Evolutionary conservation across 2,888 invertebrate species (phyloP).

Genomic region (Sesia bembeciformis): DNA sequence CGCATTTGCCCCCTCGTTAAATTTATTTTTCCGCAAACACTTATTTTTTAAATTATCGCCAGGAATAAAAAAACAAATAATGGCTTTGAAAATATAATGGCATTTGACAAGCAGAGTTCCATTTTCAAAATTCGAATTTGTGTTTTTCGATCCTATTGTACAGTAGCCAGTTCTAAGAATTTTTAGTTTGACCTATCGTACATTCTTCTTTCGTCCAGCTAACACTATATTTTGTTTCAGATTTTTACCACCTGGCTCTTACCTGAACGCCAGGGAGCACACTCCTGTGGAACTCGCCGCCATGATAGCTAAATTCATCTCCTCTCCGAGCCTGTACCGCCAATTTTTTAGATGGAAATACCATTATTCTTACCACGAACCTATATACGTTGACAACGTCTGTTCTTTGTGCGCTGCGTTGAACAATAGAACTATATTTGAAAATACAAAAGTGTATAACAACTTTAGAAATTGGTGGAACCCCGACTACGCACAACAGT

Average conservation of each 20-base stretch:
- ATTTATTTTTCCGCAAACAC: neutral
- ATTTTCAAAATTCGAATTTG: neutral
- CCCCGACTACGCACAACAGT: constrained; percentile 18
- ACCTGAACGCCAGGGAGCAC: constrained; percentile 32
- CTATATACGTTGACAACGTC: constrained; percentile 25
- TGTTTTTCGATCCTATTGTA: neutral
- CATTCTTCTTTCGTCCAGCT: neutral
- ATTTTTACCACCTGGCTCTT: constrained; percentile 55
- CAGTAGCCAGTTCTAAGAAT: no score
- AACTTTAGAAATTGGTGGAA: constrained; percentile 49
- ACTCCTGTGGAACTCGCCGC: constrained; percentile 26
- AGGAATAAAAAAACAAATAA: no score
- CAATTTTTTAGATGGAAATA: constrained; percentile 42
- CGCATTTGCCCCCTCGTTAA: neutral
- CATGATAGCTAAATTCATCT: constrained; percentile 29
- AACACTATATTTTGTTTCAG: constrained; percentile 22
- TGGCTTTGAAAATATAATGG: no score
- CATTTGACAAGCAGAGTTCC: no score
- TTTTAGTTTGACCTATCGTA: neutral
- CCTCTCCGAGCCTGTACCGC: constrained; percentile 26
- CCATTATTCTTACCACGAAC: constrained; percentile 29
- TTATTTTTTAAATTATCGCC: no score
- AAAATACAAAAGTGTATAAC: constrained; percentile 22
- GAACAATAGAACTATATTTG: constrained; percentile 22
- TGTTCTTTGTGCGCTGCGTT: constrained; percentile 43